A percentile compares a stretch with the other conserved stretches of the same genome.
Evolutionary conservation across 2,888 invertebrate genomes (phyloP).

Genomic region (Muschampia plurimacula): DNA sequence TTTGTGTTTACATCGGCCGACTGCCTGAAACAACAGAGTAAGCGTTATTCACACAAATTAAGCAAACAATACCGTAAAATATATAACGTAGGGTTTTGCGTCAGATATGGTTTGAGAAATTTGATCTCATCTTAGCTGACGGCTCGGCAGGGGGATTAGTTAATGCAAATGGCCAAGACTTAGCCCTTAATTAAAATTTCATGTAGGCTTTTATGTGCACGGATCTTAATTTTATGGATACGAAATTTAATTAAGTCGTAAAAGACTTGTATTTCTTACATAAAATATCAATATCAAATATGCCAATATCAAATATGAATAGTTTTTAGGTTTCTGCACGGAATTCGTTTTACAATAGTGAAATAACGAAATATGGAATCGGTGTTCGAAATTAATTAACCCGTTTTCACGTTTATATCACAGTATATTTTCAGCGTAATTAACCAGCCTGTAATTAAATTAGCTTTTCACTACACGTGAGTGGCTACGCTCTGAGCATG

Average conservation of each 20-base stretch:
- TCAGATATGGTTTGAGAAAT: slow-evolving; percentile 35
- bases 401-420: slow-evolving; percentile 2
- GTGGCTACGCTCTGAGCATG: not conserved
- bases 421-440: slow-evolving; percentile 21
- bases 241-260: slow-evolving; percentile 23
- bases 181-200: slow-evolving; percentile 26
- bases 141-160: slow-evolving; percentile 24
- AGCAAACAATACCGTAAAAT: slow-evolving; percentile 58
- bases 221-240: slow-evolving; percentile 24
- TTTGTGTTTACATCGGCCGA: slow-evolving; percentile 80
- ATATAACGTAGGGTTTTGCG: slow-evolving; percentile 27
- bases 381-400: slow-evolving; percentile 9
- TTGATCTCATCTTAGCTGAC: slow-evolving; percentile 28
- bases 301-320: not conserved
- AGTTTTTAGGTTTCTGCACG: not conserved
- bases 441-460: slow-evolving; percentile 27
- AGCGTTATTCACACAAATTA: slow-evolving; percentile 63
- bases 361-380: not conserved
- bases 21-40: slow-evolving; percentile 79
- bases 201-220: slow-evolving; percentile 18
- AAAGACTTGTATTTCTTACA: slow-evolving; percentile 6
- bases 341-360: slow-evolving; percentile 1
- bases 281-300: not conserved
- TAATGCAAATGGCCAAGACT: slow-evolving; percentile 11
- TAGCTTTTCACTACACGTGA: slow-evolving; percentile 32